A percentile compares a stretch with the other conserved stretches of the same genome.
Evolutionary conservation across 2,113 vertebrate species (phyloP).

Genomic region (Eclectus roratus): DNA sequence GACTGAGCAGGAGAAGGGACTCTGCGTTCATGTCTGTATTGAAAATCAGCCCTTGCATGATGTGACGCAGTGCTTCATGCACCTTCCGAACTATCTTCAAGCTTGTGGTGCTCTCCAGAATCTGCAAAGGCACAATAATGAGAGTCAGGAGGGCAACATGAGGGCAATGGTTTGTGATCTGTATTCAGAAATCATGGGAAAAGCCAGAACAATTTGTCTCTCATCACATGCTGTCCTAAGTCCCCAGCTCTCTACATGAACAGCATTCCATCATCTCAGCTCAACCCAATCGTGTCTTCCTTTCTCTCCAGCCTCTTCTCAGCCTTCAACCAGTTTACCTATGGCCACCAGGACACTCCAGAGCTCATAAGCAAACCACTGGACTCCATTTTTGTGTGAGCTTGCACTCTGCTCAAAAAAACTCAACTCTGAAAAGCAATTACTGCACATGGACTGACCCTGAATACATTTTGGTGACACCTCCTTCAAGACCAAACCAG

Average conservation of each 20-base stretch:
- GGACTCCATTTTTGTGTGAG: neutral
- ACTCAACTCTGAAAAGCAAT: neutral
- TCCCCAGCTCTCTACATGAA: neutral
- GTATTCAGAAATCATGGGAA: neutral
- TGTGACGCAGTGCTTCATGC: slow-evolving; percentile 82
- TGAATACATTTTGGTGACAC: neutral
- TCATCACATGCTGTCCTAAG: neutral
- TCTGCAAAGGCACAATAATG: slow-evolving; percentile 66
- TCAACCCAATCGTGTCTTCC: neutral
- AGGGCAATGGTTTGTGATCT: neutral
- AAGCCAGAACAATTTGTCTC: neutral
- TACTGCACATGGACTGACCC: neutral
- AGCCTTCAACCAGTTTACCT: neutral
- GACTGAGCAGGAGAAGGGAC: slow-evolving; percentile 87
- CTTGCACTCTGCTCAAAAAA: neutral
- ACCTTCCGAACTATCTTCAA: slow-evolving; percentile 89
- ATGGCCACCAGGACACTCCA: neutral
- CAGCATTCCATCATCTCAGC: neutral
- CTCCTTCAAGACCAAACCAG: neutral
- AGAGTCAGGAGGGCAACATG: neutral
- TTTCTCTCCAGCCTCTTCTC: neutral
- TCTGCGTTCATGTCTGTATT: slow-evolving; percentile 84
- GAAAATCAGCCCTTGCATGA: slow-evolving; percentile 85
- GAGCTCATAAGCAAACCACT: neutral
- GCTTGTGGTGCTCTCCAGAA: slow-evolving; percentile 86